Base-by-base conservation (phyloP, 2,113 vertebrate species). In the Anarhynchus alexandrinus region DNA sequence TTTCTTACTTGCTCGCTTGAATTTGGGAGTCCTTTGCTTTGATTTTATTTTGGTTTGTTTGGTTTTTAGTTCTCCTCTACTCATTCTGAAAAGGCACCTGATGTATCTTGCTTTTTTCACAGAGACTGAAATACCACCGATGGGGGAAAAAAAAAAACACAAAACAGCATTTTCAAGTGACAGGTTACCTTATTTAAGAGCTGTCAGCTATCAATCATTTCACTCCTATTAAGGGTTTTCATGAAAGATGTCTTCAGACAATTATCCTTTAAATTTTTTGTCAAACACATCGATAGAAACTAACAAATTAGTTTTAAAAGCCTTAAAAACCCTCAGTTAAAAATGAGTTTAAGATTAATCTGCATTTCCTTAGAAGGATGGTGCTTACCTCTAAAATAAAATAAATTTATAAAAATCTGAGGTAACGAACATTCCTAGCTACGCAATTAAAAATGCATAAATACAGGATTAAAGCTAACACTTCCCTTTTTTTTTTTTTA, bases 51-150 rank as follows among this genome's bases (percentile, higher is more conserved):
- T 42, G 59, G 32, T 43, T 70, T 54, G 38, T 30, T 89, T 72
- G 23, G 58, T 23, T 93, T 97, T 96, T 94, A 97, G 93, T 92
- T 97, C 55, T 91, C 86, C 82, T 94, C 82, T 88, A 93, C 87
- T 97, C 84, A 80, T 95, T 96, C 67, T 91, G 95, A 97, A 97
- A 97, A 97, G 11, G 58, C 61, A 91, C 49, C 91, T 62, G 91
- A 87, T 55, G 45, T 27, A 76, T 57, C 80, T 95, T 87, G 80
- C 54, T 25, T 87, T 94, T 38, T 72, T 81, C 65, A 72, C 94
- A 82, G 80, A 76, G 82, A 94, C 64, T 76, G 66, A 94, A 82
- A 88, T 74, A 62, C 54, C 58, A 69, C 57, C 71, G 78, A 21
- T 11, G 5, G 5, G 49, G 47, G 22, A 22, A 22, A 11, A 25